Evolutionary conservation across 2,797 vertebrate species (phyloP).

Genomic region (Onychomys arenicola): DNA sequence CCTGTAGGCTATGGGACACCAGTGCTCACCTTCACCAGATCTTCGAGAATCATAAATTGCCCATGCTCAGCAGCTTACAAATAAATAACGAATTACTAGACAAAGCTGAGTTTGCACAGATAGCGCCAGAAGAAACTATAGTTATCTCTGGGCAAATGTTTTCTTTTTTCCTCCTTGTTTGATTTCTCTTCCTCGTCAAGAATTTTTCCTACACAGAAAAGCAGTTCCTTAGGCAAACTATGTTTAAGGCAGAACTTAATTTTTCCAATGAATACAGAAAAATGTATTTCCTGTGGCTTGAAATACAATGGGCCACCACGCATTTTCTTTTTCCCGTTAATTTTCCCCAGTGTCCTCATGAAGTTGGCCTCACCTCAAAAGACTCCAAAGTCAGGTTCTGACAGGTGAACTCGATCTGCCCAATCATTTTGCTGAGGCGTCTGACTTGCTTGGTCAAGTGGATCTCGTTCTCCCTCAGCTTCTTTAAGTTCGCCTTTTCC

Average conservation of each 20-base stretch:
- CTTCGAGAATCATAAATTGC: neutral
- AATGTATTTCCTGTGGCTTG: neutral
- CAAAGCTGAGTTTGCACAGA: neutral
- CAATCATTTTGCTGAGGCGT: constrained; percentile 57
- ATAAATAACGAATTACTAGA: neutral
- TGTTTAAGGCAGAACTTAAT: neutral
- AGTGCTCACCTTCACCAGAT: neutral
- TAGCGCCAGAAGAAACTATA: neutral
- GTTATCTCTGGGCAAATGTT: neutral
- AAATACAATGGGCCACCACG: neutral
- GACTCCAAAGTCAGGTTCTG: constrained; percentile 6
- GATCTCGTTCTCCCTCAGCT: constrained; percentile 62
- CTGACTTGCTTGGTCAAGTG: constrained; percentile 66
- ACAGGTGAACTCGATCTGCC: constrained; percentile 26
- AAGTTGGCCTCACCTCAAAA: constrained; percentile 68
- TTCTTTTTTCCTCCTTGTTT: neutral
- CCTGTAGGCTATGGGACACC: neutral
- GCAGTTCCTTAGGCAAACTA: neutral
- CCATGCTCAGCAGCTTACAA: neutral
- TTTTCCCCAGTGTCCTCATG: neutral
- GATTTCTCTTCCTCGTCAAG: neutral
- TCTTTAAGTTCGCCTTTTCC: constrained; percentile 70
- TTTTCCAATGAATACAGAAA: constrained; percentile 10
- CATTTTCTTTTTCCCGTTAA: neutral
- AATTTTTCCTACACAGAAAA: neutral